A percentile compares a stretch with the other conserved stretches of the same genome.
Evolutionary conservation across 2,113 vertebrate genomes (phyloP).

Genomic region (Abramis brama): DNA sequence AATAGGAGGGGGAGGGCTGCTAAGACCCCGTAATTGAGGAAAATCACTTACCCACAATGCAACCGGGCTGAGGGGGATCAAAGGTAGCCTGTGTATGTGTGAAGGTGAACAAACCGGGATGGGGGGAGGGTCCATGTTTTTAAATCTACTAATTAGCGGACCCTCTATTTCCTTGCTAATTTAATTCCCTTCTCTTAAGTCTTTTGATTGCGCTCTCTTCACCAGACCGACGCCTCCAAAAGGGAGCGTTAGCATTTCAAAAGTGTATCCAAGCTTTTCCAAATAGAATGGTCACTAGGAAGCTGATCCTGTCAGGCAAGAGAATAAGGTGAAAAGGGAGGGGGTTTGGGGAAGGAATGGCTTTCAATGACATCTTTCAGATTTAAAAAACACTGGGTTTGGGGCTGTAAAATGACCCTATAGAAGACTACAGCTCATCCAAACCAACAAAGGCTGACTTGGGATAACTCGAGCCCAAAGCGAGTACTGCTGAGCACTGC

Average conservation of each 20-base stretch:
- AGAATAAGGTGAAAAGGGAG: slow-evolving; percentile 50
- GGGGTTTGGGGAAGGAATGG: slow-evolving; percentile 54
- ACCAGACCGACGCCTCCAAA: slow-evolving; percentile 69
- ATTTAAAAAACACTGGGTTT: slow-evolving; percentile 72
- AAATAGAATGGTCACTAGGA: slow-evolving; percentile 73
- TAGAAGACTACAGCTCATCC: slow-evolving; percentile 61
- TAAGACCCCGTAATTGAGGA: slow-evolving; percentile 33
- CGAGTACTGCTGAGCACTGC: neutral
- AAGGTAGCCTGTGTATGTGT: slow-evolving; percentile 57
- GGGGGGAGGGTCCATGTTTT: slow-evolving; percentile 65
- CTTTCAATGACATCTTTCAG: slow-evolving; percentile 74
- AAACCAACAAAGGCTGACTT: slow-evolving; percentile 67
- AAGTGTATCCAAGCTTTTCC: slow-evolving; percentile 73
- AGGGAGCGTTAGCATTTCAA: slow-evolving; percentile 79
- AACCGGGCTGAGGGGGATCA: slow-evolving; percentile 46
- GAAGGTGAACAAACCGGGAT: slow-evolving; percentile 50
- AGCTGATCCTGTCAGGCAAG: slow-evolving; percentile 56
- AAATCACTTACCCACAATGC: slow-evolving; percentile 57
- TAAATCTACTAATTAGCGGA: slow-evolving; percentile 80
- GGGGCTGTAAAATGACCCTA: slow-evolving; percentile 12
- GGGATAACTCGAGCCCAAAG: slow-evolving; percentile 52
- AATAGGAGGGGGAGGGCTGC: slow-evolving; percentile 35
- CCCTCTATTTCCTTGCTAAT: slow-evolving; percentile 74
- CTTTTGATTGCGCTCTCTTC: slow-evolving; percentile 69
- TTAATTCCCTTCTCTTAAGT: slow-evolving; percentile 71